These are phyloP conservation scores for Tanypteryx hageni DNA, from an alignment of 2,888 invertebrate species.

Conservation along the genomic window DNA sequence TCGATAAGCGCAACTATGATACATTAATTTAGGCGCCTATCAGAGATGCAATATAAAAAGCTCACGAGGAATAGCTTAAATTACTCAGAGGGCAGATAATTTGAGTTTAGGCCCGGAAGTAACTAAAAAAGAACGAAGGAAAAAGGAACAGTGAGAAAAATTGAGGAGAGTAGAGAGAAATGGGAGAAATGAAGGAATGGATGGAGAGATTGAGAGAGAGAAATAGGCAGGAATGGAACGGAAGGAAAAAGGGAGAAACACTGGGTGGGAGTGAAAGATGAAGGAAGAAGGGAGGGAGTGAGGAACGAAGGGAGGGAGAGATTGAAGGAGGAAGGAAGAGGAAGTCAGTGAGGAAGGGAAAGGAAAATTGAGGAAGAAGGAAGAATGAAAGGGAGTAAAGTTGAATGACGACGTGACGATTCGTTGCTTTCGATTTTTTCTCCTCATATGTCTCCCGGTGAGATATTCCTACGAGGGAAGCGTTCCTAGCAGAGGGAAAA, in stretches of 20 bases:
- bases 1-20: too few species aligned
- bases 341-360: not conserved
- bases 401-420: not conserved
- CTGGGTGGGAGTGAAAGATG: too few species aligned
- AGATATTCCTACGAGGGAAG: not conserved
- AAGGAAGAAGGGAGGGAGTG: too few species aligned
- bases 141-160: not conserved
- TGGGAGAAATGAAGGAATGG: not conserved
- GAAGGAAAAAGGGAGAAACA: too few species aligned
- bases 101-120: too few species aligned
- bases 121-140: too few species aligned
- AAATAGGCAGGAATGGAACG: not conserved
- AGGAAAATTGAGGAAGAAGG: not conserved
- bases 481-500: slow-evolving; percentile 1
- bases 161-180: not conserved
- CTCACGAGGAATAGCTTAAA: too few species aligned
- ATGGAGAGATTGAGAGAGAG: not conserved
- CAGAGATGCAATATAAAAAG: too few species aligned
- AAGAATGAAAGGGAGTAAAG: not conserved
- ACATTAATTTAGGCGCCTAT: too few species aligned
- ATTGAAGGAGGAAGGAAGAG: too few species aligned
- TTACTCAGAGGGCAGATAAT: too few species aligned
- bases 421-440: not conserved
- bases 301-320: too few species aligned
- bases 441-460: not conserved